These are phyloP conservation scores for Nymphalis io DNA, from an alignment of 1,140 invertebrate species.

Conservation along the genomic window DNA sequence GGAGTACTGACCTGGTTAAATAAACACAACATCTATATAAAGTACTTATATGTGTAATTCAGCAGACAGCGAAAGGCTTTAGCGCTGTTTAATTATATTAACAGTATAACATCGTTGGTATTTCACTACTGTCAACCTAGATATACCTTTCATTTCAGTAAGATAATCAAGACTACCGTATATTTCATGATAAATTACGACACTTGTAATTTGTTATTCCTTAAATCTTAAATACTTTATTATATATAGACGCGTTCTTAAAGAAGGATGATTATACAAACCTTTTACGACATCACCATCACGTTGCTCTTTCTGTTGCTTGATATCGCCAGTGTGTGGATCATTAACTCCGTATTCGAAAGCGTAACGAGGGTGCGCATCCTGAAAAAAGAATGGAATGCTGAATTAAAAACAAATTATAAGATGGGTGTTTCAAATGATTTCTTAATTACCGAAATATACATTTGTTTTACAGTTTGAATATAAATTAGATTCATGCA, in stretches of 20 bases:
- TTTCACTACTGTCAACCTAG: conserved; percentile 7
- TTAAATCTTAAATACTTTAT: no score
- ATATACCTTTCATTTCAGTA: background rate
- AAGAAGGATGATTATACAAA: conserved; percentile 20
- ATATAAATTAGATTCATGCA: no score
- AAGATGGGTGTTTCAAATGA: no score
- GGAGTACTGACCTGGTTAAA: conserved; percentile 85
- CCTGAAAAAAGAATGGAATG: conserved; percentile 61
- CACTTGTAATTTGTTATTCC: no score
- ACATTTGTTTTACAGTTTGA: no score
- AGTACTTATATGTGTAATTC: conserved; percentile 14
- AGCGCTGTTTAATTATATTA: conserved; percentile 26
- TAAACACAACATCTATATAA: conserved; percentile 34
- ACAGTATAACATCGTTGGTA: conserved; percentile 8
- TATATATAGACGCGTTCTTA: no score
- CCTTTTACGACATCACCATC: conserved; percentile 85
- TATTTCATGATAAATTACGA: no score
- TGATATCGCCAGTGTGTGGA: conserved; percentile 86
- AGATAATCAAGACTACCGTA: background rate
- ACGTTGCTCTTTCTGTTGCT: conserved; percentile 85
- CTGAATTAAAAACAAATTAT: no score
- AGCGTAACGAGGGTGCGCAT: conserved; percentile 85
- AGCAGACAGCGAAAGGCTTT: conserved; percentile 25
- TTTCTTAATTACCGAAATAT: no score
- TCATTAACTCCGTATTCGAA: conserved; percentile 88